Evolutionary conservation across 2,113 vertebrate genomes (phyloP), one percentile per base, ranked within the genome.

Genomic region (Chaetorhynchus papuensis): DNA sequence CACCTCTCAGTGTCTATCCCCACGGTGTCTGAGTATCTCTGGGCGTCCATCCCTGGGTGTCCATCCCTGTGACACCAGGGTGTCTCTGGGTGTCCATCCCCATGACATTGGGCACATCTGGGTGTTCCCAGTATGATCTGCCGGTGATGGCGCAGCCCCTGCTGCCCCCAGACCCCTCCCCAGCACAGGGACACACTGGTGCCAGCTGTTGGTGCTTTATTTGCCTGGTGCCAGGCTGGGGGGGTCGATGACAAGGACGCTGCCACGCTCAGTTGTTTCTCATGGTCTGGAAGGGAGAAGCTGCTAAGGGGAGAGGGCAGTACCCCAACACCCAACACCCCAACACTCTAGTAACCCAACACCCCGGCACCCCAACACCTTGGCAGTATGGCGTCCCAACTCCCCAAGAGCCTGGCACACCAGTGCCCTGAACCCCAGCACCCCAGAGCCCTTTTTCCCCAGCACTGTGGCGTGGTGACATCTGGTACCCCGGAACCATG

Each of bases 171-270:
- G 52, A 22, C 27, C 65, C 57, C 28, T 3, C 27, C 71, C 27
- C 83, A 61, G 24, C 41, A n/a, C 64, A 84, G 8, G 35, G 24
- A 77, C 77, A n/a, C n/a, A 0, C 0, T 2, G 31, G 24, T 78
- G 82, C 45, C 68, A 61, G 35, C 27, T 37, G 33, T 17, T 41
- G 49, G 30, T 93, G 15, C 12, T 89, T 95, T 93, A 95, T 96
- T 94, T 78, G 74, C 44, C 33, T 0, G 0, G 10, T 60, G 49
- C n/a, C 77, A 16, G 5, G 3, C 16, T 0, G 0, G 54, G 45
- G 45, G 35, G 13, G 8, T 47, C 0, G 4, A 52, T 6, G 35
- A 37, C 20, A 8, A 69, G 15, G 47, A 56, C 0, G 1, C 41
- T 69, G 63, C 66, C 6, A 4, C 0, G 0, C 70, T 92, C 93